Evolutionary conservation across 92 coral and sea anemone species (phyloP).

Genomic region (Porites lobata): DNA sequence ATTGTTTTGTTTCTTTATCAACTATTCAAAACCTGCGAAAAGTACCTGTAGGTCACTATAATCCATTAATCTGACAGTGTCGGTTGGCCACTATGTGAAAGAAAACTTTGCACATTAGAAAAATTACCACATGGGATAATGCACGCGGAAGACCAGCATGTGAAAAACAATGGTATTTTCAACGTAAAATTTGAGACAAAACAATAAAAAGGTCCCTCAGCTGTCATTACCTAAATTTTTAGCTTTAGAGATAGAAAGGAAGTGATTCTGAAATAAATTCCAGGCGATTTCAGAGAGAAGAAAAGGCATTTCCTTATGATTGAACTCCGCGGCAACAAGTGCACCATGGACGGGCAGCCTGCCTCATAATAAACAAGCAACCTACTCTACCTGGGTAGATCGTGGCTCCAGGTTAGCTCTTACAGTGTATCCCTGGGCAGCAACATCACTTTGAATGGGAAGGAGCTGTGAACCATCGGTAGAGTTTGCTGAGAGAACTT

Average conservation of each 20-base stretch:
- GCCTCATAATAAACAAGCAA: too few relatives aligned
- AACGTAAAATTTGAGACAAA: neutral
- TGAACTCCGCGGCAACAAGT: too few relatives aligned
- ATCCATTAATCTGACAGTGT: constrained; percentile 23
- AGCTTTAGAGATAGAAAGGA: neutral
- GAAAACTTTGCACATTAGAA: too few relatives aligned
- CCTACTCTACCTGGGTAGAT: constrained; percentile 27
- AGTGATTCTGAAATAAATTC: neutral
- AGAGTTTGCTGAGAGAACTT: neutral
- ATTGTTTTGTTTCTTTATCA: too few relatives aligned
- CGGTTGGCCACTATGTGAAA: neutral
- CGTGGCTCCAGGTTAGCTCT: constrained; percentile 24
- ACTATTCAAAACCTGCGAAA: too few relatives aligned
- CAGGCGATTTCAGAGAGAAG: too few relatives aligned
- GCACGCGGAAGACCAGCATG: neutral
- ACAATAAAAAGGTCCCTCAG: neutral
- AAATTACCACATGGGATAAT: neutral
- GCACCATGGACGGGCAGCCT: too few relatives aligned
- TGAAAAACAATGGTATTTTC: neutral
- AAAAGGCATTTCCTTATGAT: too few relatives aligned
- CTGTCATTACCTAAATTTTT: neutral
- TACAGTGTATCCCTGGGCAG: constrained; percentile 6
- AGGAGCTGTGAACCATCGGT: constrained; percentile 23
- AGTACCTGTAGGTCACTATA: constrained; percentile 15
- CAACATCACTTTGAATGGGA: neutral